Evolutionary conservation across 2,797 vertebrate genomes (phyloP), one percentile per base, ranked within the genome.

Genomic region (Propithecus deckenii): DNA sequence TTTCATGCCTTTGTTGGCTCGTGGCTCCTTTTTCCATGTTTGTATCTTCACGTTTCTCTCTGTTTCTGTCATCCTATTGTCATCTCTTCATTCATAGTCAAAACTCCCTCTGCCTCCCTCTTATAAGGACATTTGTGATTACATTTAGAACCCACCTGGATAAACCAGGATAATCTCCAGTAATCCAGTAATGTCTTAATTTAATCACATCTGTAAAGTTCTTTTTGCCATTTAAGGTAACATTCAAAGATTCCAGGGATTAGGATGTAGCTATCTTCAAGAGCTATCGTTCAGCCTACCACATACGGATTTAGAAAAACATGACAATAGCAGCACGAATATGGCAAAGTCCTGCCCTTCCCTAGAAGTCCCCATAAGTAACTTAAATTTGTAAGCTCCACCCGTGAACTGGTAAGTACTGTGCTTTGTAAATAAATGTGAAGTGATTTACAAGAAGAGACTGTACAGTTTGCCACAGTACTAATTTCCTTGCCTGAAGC

Each of bases 401-500:
- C 18, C 12, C 12, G 46, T 89, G 76, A 85, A 83, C 69, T 20
- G 65, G 46, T 61, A 96, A 89, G 86, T 89, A n/a, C 41, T 50
- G 61, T 83, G 28, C 81, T 87, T 84, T 65, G 89, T 75, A 92
- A 90, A 86, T 89, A 93, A 92, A 93, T 83, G 48, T 52, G 93
- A 97, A 96, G 81, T 76, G 85, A 91, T 79, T 92, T 95, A 85
- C 30, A 88, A 71, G 43, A 89, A 94, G 81, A 97, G 76, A 92
- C 43, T 55, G 12, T 38, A 50, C 80, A 78, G 48, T 75, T 93
- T 50, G 78, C 84, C 91, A 94, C 65, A 15, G 71, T 85, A 41
- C 95, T 86, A 85, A 84, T 98, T 91, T 97, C 72, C 41, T 96
- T 81, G 83, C 83, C 86, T 85, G 95, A 86, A 97, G 92, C 67